A percentile compares a stretch with the other conserved stretches of the same genome.
Conservation (phyloP, 2,888 invertebrate genomes). For the Idaea biselata region DNA sequence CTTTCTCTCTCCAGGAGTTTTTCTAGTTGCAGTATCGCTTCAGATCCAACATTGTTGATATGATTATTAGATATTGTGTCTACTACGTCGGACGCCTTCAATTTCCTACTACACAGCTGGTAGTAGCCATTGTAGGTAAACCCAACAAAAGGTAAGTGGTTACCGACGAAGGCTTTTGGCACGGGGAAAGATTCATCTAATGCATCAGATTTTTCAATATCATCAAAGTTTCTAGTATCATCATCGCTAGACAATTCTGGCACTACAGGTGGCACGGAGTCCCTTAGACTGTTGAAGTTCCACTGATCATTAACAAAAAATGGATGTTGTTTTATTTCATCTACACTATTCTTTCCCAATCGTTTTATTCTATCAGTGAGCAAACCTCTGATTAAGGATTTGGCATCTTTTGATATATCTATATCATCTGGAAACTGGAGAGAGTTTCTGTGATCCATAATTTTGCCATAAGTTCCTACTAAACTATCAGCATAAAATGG, state of each 20-base stretch:
- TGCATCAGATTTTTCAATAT: conserved; percentile 96
- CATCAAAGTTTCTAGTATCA: conserved; percentile 99
- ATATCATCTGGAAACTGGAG: conserved; percentile 97
- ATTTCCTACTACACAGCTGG: conserved; percentile 83
- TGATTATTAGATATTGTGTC: conserved; percentile 83
- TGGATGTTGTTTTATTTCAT: conserved; percentile 95
- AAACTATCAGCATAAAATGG: conserved; percentile 99
- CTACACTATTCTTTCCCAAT: conserved; percentile 94
- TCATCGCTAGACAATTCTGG: conserved; percentile 97
- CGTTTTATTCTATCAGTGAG: conserved; percentile 94
- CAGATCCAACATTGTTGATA: conserved; percentile 81
- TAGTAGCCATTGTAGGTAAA: conserved; percentile 98
- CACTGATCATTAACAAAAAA: conserved; percentile 99
- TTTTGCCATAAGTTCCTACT: conserved; percentile 98
- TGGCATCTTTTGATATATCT: conserved; percentile 93
- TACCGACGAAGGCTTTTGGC: conserved; percentile 98
- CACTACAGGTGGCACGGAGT: conserved; percentile 97
- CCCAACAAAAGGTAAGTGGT: conserved; percentile 98
- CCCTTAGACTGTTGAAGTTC: conserved; percentile 97
- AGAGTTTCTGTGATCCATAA: conserved; percentile 99
- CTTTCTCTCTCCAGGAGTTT: conserved; percentile 88
- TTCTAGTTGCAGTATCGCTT: conserved; percentile 85
- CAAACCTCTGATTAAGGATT: conserved; percentile 94
- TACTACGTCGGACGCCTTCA: conserved; percentile 80
- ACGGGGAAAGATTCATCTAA: conserved; percentile 96